Evolutionary conservation across 2,888 invertebrate genomes (phyloP), one percentile per base, ranked within the genome.

Genomic region (Morinoia aosen): DNA sequence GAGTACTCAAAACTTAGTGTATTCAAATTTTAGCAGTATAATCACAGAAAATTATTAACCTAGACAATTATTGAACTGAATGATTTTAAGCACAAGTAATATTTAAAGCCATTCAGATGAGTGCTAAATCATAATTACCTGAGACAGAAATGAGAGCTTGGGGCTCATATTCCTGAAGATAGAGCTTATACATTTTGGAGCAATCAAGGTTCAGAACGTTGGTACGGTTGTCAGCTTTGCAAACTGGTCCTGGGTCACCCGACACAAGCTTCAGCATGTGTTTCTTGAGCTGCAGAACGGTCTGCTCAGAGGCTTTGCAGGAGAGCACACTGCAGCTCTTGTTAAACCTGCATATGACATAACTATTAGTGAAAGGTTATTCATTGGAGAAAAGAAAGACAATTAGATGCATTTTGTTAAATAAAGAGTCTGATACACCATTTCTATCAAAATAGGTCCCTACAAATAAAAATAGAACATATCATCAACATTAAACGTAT

Each of bases 201-300:
- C 96, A 96, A 56, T 96, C 96, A 58, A 96, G 91, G 91, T 96
- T 96, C 33, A 96, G n/a, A 58, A 96, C 95, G 8, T 95, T 96
- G 39, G 95, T 96, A 88, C 96, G 96, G 39, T 95, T 95, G 56
- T 96, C 95, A 7, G 94, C 91, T 90, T 96, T 96, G 58, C 96
- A 96, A n/a, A 94, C 58, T 3, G 96, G 93, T 58, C 96, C 96
- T 33, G 96, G 96, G 14, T 96, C 95, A 58, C 88, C 94, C 11
- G 96, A 95, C 7, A 96, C 90, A n/a, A 96, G 94, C 93, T 96
- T 96, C n/a, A 96, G 88, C 96, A 96, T 96, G 95, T 96, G 96
- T 76, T 96, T 96, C 95, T 96, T 96, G 95, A 96, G 96, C 88
- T 96, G 95, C 33, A 96, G 90, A 40, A 96, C 96, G 16, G 95